phyloP scores from a whole-genome alignment of 2,797 vertebrate genomes.

The Loris lydekkerianus region DNA sequence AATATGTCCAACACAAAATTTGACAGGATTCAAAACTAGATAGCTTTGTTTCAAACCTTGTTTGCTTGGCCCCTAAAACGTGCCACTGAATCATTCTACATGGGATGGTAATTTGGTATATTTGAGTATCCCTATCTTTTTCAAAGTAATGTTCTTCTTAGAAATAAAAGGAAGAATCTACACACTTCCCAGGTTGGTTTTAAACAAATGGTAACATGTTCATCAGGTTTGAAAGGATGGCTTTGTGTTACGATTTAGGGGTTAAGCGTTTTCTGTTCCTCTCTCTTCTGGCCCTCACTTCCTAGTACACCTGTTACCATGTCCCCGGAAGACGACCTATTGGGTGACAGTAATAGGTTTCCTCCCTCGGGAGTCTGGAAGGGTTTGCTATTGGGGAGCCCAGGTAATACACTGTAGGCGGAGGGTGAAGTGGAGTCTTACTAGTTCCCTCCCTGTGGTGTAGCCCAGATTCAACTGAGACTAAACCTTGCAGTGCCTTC shows the following conservation, averaged over 20 bases:
- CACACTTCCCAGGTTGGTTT: not conserved
- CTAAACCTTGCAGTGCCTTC: not conserved
- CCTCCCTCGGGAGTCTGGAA: not conserved
- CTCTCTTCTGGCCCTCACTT: rapidly evolving
- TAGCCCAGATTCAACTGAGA: not conserved
- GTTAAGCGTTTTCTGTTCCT: not conserved
- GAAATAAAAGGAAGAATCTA: not conserved
- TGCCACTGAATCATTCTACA: not conserved
- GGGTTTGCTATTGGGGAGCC: not conserved
- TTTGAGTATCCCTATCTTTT: not conserved
- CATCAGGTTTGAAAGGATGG: not conserved
- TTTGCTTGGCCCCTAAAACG: not conserved
- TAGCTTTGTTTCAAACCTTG: not conserved
- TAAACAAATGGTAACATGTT: not conserved
- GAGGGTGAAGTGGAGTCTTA: not conserved
- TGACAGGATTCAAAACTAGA: not conserved
- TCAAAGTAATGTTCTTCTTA: not conserved
- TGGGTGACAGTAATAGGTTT: not conserved
- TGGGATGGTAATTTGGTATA: not conserved
- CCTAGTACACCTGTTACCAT: not conserved
- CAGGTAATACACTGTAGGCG: not conserved
- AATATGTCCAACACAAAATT: not conserved
- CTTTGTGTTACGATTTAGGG: not conserved
- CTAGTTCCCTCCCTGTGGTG: not conserved
- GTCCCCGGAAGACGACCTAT: not conserved